Evolutionary conservation across 2,113 vertebrate species (phyloP).

Genomic region (Ctenodactylus gundi): DNA sequence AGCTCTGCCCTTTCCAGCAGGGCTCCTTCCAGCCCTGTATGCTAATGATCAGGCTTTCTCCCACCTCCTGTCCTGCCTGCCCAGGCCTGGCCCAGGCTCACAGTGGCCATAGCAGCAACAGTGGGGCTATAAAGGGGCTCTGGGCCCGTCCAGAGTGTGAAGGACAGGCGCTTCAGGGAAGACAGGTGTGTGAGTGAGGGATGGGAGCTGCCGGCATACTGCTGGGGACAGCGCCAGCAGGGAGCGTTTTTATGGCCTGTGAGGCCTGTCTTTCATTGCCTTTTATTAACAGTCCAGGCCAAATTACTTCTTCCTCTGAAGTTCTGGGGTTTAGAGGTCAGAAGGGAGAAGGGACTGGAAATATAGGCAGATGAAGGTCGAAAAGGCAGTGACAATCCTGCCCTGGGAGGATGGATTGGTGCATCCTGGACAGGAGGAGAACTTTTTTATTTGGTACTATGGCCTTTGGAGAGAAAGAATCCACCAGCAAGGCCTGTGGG

Average conservation of each 20-base stretch:
- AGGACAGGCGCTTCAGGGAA: slow-evolving; percentile 83
- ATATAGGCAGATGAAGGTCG: neutral
- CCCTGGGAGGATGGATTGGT: slow-evolving; percentile 62
- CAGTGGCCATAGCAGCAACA: neutral
- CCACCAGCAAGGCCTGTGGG: rapidly evolving
- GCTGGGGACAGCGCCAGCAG: slow-evolving; percentile 73
- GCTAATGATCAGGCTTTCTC: neutral
- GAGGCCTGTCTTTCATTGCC: slow-evolving; percentile 77
- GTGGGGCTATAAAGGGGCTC: slow-evolving; percentile 62
- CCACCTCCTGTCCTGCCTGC: neutral
- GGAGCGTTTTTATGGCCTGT: slow-evolving; percentile 82
- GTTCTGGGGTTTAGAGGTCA: slow-evolving; percentile 73
- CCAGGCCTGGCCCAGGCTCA: neutral
- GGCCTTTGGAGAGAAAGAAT: slow-evolving; percentile 60
- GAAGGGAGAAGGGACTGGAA: slow-evolving; percentile 2
- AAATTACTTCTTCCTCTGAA: slow-evolving; percentile 81
- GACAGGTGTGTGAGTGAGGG: slow-evolving; percentile 79
- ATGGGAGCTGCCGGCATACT: slow-evolving; percentile 70
- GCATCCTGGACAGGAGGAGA: slow-evolving; percentile 61
- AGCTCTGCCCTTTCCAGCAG: neutral
- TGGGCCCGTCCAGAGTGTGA: slow-evolving; percentile 83
- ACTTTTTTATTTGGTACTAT: slow-evolving; percentile 68
- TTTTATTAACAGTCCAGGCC: slow-evolving; percentile 83
- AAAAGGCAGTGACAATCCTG: slow-evolving; percentile 44
- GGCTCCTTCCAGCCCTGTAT: neutral